A percentile compares a stretch with the other conserved stretches of the same genome.
Conservation (phyloP, 2,888 invertebrate genomes). For the Hydraecia micacea region DNA sequence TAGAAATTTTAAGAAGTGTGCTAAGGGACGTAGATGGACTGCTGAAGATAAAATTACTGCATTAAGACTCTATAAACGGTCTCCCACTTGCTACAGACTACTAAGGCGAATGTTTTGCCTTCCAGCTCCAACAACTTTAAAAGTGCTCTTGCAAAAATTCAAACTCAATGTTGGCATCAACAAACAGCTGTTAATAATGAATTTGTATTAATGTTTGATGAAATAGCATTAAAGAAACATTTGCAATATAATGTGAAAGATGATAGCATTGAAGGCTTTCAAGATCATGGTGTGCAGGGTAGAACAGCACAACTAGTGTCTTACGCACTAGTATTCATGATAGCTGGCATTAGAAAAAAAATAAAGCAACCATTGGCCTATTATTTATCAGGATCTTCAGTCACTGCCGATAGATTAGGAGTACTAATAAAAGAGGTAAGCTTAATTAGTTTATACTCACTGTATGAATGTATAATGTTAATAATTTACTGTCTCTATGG, state of each 20-base stretch:
- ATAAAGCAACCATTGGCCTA: conserved; percentile 5
- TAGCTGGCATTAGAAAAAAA: neutral
- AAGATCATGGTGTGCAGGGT: conserved; percentile 8
- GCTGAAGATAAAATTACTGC: neutral
- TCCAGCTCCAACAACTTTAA: neutral
- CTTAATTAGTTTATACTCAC: neutral
- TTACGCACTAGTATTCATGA: conserved; percentile 16
- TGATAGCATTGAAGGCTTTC: conserved; percentile 5
- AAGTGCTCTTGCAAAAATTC: neutral
- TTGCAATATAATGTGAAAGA: conserved; percentile 1
- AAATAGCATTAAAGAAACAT: neutral
- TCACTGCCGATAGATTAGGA: conserved; percentile 7
- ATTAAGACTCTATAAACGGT: neutral
- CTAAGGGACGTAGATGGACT: conserved; percentile 1
- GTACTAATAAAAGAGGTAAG: conserved; percentile 14
- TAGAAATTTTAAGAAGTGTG: neutral
- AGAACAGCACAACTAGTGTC: conserved; percentile 2
- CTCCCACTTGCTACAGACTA: conserved; percentile 4
- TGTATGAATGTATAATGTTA: neutral
- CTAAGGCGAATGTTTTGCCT: conserved; percentile 9
- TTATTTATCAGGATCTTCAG: conserved; percentile 5
- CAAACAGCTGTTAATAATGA: conserved; percentile 2
- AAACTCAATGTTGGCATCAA: neutral
- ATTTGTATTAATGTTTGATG: neutral
- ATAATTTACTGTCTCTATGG: conserved; percentile 2